Evolutionary conservation across 2,888 invertebrate species (phyloP).

Genomic region (Labia minor): DNA sequence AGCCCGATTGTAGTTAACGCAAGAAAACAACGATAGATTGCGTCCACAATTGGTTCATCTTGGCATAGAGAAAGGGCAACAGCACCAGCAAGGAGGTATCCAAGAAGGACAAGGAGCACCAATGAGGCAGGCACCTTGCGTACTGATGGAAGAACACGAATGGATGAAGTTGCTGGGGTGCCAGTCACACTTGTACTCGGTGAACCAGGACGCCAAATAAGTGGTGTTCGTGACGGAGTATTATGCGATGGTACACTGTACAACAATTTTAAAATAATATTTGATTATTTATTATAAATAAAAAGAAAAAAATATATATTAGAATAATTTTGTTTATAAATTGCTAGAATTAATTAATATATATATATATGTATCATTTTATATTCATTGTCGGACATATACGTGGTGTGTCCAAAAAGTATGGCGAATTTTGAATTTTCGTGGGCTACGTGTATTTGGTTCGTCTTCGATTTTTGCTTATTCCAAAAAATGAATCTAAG

Average conservation of each 20-base stretch:
- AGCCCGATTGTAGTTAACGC: constrained; percentile 74
- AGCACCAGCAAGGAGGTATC: constrained; percentile 66
- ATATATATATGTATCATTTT: too few relatives aligned
- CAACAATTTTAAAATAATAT: too few relatives aligned
- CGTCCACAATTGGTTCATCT: constrained; percentile 69
- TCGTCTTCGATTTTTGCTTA: too few relatives aligned
- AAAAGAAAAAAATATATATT: constrained; percentile 20
- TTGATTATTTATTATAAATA: too few relatives aligned
- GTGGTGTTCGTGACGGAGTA: constrained; percentile 64
- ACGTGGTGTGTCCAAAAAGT: too few relatives aligned
- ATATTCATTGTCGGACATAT: too few relatives aligned
- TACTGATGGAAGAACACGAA: constrained; percentile 30
- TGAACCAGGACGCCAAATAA: constrained; percentile 47
- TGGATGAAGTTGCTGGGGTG: constrained; percentile 31
- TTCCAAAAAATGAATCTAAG: too few relatives aligned
- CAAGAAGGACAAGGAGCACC: constrained; percentile 55
- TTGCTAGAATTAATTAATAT: too few relatives aligned
- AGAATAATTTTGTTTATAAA: constrained; percentile 7
- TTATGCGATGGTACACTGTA: constrained; percentile 50
- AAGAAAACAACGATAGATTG: constrained; percentile 75
- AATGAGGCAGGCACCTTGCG: constrained; percentile 48
- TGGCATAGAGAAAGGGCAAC: constrained; percentile 68
- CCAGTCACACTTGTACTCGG: constrained; percentile 23
- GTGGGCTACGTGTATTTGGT: too few relatives aligned
- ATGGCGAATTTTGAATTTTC: too few relatives aligned